phyloP scores from a whole-genome alignment of 2,888 invertebrate species.

The Arrhopalites spinosus region DNA sequence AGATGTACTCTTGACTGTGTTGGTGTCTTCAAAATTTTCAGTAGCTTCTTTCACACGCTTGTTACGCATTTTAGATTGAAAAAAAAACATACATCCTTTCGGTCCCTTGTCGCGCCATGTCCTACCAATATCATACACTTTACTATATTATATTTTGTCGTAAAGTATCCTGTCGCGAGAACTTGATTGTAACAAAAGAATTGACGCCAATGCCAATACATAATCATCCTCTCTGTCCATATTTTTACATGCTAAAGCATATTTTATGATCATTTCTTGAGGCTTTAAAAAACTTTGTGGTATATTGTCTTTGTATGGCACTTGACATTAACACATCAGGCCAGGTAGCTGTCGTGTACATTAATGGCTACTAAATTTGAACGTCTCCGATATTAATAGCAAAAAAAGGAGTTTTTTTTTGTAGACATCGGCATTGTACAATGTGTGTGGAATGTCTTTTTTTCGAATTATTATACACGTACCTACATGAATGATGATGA shows the following conservation, averaged over 20 bases:
- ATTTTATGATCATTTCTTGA: no score
- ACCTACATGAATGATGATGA: no score
- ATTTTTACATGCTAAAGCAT: background rate
- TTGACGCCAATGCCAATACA: constrained; percentile 12
- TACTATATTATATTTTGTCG: constrained; percentile 15
- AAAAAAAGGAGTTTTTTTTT: no score
- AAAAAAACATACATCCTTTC: constrained; percentile 18
- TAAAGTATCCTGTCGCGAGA: constrained; percentile 15
- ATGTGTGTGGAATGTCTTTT: no score
- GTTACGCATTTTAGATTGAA: constrained; percentile 27
- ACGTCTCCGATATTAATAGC: no score
- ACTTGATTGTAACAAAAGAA: constrained; percentile 16
- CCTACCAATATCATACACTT: constrained; percentile 15
- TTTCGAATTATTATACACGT: no score
- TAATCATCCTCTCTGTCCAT: background rate
- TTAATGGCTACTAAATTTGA: no score
- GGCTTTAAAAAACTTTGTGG: no score
- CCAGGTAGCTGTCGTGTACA: no score
- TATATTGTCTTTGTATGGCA: no score
- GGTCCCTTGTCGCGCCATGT: constrained; percentile 25
- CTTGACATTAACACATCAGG: no score
- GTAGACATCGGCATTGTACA: no score
- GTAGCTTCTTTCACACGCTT: constrained; percentile 46
- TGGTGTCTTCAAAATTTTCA: constrained; percentile 43
- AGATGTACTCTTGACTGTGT: constrained; percentile 33